Evolutionary conservation across 2,113 vertebrate species (phyloP).

Genomic region (Eira barbara): DNA sequence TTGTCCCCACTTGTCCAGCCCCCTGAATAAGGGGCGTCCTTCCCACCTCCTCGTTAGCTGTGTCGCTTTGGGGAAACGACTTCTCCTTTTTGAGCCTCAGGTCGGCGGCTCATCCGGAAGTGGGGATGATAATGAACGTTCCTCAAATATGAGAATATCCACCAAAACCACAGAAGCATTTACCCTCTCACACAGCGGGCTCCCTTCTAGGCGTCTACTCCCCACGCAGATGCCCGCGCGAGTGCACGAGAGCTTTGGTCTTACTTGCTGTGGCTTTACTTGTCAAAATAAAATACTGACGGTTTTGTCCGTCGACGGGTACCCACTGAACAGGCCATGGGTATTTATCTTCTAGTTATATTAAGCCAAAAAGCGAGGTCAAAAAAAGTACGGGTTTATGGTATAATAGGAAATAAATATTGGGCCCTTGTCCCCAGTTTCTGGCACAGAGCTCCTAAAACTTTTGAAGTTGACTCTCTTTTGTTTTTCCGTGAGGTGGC

Average conservation of each 20-base stretch:
- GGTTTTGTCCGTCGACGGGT: background rate
- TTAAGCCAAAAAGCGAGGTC: background rate
- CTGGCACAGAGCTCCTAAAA: background rate
- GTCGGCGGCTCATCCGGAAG: background rate
- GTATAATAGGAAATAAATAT: background rate
- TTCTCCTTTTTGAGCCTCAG: background rate
- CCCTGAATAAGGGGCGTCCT: background rate
- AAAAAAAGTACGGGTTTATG: background rate
- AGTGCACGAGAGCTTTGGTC: rapidly evolving
- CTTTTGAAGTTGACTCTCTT: background rate
- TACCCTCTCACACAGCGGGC: background rate
- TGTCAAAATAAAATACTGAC: background rate
- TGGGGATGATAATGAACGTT: too few species aligned
- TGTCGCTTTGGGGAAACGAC: background rate
- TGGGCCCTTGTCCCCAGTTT: background rate
- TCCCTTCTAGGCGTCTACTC: background rate
- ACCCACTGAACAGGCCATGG: background rate
- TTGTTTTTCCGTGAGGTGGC: background rate
- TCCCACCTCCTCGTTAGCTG: background rate
- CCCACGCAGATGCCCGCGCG: rapidly evolving
- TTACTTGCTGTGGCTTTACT: too few species aligned
- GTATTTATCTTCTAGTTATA: background rate
- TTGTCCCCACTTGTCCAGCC: rapidly evolving
- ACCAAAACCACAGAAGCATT: background rate
- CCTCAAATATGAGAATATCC: background rate